A percentile compares a stretch with the other conserved stretches of the same genome.
Evolutionary conservation across 2,113 vertebrate genomes (phyloP).

Genomic region (Geothlypis trichas): DNA sequence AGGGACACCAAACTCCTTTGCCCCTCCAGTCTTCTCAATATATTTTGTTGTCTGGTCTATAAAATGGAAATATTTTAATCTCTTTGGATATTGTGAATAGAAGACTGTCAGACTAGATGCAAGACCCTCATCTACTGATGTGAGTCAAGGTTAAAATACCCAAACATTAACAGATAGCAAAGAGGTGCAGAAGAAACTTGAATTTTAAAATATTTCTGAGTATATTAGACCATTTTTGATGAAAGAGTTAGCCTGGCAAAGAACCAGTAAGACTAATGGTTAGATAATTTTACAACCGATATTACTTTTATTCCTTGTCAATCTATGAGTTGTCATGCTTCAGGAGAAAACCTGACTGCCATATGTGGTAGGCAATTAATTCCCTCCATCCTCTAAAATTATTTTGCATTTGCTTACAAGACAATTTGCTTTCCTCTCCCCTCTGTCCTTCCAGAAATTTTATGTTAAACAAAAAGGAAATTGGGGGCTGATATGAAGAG

Average conservation of each 20-base stretch:
- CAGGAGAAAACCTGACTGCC: background rate
- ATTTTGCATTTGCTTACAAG: background rate
- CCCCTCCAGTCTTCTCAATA: background rate
- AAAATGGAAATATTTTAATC: background rate
- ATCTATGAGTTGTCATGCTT: background rate
- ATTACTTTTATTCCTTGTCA: background rate
- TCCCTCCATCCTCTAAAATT: background rate
- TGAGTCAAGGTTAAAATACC: background rate
- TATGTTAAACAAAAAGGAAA: background rate
- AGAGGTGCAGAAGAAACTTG: background rate
- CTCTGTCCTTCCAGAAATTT: background rate
- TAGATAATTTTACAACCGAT: background rate
- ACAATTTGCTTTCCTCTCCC: background rate
- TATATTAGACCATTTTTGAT: background rate
- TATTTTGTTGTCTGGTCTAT: background rate
- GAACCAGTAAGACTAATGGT: background rate
- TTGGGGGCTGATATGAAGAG: background rate
- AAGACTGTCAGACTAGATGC: background rate
- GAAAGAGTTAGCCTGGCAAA: background rate
- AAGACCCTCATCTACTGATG: background rate
- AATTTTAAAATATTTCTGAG: background rate
- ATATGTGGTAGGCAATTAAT: background rate
- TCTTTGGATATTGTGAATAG: background rate
- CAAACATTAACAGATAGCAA: background rate
- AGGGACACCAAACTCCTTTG: background rate